phyloP scores from a whole-genome alignment of 2,888 invertebrate genomes.

The Spodoptera littoralis region DNA sequence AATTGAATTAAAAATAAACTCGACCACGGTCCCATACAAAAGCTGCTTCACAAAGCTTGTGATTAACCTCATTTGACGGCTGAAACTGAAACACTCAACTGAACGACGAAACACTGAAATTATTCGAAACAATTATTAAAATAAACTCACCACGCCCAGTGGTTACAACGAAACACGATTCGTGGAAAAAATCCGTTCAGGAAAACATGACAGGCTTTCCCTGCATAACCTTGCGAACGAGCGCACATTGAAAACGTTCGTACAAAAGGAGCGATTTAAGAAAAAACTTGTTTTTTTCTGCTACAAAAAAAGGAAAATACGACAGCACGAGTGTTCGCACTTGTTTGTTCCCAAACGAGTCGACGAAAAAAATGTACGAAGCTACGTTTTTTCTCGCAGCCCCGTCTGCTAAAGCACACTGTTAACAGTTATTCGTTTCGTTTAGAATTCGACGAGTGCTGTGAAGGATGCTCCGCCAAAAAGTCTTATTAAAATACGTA shows the following conservation, averaged over 20 bases:
- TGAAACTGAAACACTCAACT: not conserved
- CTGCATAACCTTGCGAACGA: constrained; percentile 4
- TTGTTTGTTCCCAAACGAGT: constrained; percentile 53
- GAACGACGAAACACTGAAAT: no score
- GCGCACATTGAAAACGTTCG: constrained; percentile 27
- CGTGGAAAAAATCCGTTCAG: constrained; percentile 2
- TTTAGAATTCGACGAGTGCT: constrained; percentile 45
- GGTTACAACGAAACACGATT: constrained; percentile 1
- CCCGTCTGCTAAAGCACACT: constrained; percentile 29
- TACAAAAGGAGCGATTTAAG: constrained; percentile 38
- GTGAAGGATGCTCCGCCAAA: constrained; percentile 40
- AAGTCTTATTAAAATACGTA: constrained; percentile 40
- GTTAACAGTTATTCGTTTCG: constrained; percentile 49
- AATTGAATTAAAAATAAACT: no score
- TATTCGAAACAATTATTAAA: not conserved
- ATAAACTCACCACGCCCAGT: not conserved
- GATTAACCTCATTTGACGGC: not conserved
- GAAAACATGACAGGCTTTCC: constrained; percentile 7
- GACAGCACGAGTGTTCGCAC: constrained; percentile 41
- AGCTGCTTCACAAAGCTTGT: not conserved
- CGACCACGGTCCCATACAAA: no score
- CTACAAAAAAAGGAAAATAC: constrained; percentile 24
- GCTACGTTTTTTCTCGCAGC: constrained; percentile 24
- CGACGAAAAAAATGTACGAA: constrained; percentile 31
- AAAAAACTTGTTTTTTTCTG: constrained; percentile 23